Conservation (phyloP, 2,888 invertebrate species). For the Alentia gelatinosa region DNA sequence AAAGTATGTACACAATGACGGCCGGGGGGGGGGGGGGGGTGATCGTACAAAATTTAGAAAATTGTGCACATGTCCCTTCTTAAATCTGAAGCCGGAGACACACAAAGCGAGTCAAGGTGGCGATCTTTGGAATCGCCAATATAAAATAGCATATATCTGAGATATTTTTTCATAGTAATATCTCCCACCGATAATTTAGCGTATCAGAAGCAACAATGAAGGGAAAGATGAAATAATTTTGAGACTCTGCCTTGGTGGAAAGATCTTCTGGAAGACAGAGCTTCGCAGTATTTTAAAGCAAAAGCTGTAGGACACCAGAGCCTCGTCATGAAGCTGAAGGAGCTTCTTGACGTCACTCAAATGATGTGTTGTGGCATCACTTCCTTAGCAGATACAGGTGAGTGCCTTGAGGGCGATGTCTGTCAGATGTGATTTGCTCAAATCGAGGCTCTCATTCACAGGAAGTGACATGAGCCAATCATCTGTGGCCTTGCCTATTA, state of each 20-base stretch:
- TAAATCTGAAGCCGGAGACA: too few relatives aligned
- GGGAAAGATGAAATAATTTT: too few relatives aligned
- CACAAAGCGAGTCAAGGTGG: too few relatives aligned
- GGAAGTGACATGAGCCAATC: constrained; percentile 13
- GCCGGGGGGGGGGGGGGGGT: too few relatives aligned
- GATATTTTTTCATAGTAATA: too few relatives aligned
- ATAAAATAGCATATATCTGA: too few relatives aligned
- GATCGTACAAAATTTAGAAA: too few relatives aligned
- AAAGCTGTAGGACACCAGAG: neutral
- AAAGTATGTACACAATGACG: too few relatives aligned
- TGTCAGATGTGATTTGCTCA: neutral
- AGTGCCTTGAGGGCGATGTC: neutral
- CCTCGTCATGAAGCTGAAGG: neutral
- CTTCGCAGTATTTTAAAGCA: neutral
- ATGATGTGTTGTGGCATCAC: neutral
- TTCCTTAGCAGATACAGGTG: neutral
- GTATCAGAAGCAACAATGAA: too few relatives aligned
- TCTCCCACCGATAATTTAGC: too few relatives aligned
- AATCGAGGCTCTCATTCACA: neutral
- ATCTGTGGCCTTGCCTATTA: neutral
- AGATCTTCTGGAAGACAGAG: neutral
- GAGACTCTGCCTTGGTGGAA: neutral
- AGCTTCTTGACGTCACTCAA: neutral
- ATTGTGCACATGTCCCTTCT: too few relatives aligned
- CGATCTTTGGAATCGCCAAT: too few relatives aligned